Base-by-base conservation (phyloP, 2,888 invertebrate species). In the Metallyticus violacea region DNA sequence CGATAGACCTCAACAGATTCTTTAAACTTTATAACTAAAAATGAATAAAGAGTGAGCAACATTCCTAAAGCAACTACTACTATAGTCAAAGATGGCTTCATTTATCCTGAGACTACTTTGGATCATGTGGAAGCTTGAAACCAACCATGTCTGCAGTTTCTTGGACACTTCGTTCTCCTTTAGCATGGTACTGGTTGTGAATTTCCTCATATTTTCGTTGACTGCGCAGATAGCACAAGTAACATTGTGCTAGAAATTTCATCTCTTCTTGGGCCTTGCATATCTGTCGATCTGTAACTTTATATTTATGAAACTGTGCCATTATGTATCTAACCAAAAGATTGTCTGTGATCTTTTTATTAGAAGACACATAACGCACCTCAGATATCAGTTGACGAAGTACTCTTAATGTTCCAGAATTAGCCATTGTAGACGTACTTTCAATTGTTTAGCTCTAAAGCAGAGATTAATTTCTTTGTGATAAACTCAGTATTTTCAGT, bases 191-290 rank as follows among this genome's bases (percentile, higher is more conserved):
- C 87, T 95, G 94, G 0, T 92, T 91, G 88, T 95, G 94, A 22
- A 98, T 94, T 90, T 96, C 95, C 89, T 94, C 93, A 90, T 95
- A 95, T 89, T 93, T 92, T 88, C 97, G 93, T 2, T 94, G 92
- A 90, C 96, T 96, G 79, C 93, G 92, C 88, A 98, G 92, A 90
- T 98, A 97, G 88, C 96, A 96, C 7, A 94, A 92, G 91, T 98
- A 99, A 0, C 96, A 96, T 88, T 95, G 93, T 0, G 96, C 97
- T 88, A 96, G 92, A 89, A 94, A 96, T 86, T 95, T 93, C 92
- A 97, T 95, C 91, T 98, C 98, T 89, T 97, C 95, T 84, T 94
- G 94, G 0, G 96, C 97, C 90, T 96, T 96, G 91, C 98, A 98
- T 6, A 96, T 91, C 89, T 97, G 96, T 89, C 96, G 94, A 85